phyloP scores from a whole-genome alignment of 2,797 vertebrate genomes.

The Saxicola maurus region DNA sequence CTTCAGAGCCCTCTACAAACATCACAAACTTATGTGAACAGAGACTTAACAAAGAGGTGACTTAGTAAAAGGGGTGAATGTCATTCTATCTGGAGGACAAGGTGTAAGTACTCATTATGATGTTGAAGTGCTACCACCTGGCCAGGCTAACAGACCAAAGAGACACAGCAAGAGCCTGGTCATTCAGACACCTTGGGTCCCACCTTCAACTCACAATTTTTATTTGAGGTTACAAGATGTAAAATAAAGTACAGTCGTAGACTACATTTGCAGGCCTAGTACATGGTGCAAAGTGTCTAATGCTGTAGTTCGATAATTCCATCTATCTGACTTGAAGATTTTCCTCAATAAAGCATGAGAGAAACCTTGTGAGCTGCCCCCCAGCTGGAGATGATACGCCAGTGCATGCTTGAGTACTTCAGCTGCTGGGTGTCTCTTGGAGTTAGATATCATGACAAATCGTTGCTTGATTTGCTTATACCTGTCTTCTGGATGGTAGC shows the following conservation, averaged over 20 bases:
- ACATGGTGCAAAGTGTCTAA: not conserved
- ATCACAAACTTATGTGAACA: not conserved
- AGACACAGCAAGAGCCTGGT: not conserved
- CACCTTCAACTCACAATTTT: not conserved
- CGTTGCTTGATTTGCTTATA: not conserved
- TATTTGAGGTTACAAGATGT: not conserved
- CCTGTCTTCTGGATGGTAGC: not conserved
- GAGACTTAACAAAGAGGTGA: not conserved
- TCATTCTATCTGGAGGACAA: not conserved
- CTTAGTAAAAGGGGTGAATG: not conserved
- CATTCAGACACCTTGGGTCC: not conserved
- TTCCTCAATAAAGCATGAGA: not conserved
- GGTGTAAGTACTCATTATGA: not conserved
- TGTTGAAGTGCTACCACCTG: not conserved
- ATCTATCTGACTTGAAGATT: not conserved
- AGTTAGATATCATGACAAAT: not conserved
- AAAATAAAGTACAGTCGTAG: not conserved
- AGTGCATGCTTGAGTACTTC: not conserved
- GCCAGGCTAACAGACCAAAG: not conserved
- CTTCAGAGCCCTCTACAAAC: not conserved
- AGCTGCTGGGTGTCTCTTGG: not conserved
- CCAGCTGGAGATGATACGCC: not conserved
- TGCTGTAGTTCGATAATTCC: not conserved
- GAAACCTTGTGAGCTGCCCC: not conserved
- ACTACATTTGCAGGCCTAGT: not conserved